phyloP scores from a whole-genome alignment of 1,140 invertebrate species.

The Drosophila chauvacae region DNA sequence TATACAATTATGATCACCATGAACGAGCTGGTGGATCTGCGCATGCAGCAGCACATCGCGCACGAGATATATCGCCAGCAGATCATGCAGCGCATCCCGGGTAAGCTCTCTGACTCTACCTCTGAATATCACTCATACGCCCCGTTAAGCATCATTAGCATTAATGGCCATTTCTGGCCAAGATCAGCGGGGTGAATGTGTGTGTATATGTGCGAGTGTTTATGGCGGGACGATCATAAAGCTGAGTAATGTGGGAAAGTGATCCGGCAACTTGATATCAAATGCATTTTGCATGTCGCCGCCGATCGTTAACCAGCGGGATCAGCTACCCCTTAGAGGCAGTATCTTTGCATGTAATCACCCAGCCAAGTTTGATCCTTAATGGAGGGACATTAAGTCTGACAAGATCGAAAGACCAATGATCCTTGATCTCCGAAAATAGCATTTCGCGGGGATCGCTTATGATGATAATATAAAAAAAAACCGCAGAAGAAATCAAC shows the following conservation, averaged over 20 bases:
- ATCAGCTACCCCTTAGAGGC: slow-evolving; percentile 15
- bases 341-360: slow-evolving; percentile 24
- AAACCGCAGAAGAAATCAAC: background rate
- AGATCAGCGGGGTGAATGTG: slow-evolving; percentile 24
- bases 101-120: slow-evolving; percentile 50
- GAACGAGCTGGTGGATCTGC: slow-evolving; percentile 83
- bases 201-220: slow-evolving; percentile 36
- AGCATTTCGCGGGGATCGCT: background rate
- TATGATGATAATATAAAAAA: background rate
- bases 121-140: slow-evolving; percentile 40
- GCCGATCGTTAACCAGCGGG: slow-evolving; percentile 48
- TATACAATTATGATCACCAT: slow-evolving; percentile 75
- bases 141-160: slow-evolving; percentile 68
- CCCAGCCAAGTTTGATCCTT: slow-evolving; percentile 10
- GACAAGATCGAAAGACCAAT: slow-evolving; percentile 3
- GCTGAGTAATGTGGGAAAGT: slow-evolving; percentile 73
- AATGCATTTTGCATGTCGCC: slow-evolving; percentile 47
- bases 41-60: slow-evolving; percentile 83
- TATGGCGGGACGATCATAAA: slow-evolving; percentile 57
- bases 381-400: slow-evolving; percentile 19
- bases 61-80: slow-evolving; percentile 84
- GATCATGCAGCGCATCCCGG: slow-evolving; percentile 84
- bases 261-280: slow-evolving; percentile 40
- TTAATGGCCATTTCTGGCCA: slow-evolving; percentile 46
- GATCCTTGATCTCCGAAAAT: slow-evolving; percentile 21